Conservation (phyloP, 2,113 vertebrate genomes). For the Ammodytes marinus region DNA sequence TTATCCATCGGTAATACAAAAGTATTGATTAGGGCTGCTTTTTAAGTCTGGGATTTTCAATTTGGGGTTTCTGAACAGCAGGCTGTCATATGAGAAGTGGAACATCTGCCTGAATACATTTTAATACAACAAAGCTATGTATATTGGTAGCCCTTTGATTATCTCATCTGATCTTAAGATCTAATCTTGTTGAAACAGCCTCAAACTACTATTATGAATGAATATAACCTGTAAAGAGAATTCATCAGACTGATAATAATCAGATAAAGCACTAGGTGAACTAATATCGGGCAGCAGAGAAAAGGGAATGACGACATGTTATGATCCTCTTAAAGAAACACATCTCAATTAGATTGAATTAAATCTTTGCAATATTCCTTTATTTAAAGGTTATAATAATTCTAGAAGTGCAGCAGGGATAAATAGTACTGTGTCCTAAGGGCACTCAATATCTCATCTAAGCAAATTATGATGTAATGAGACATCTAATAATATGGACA, state of each 20-base stretch:
- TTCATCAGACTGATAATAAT: neutral
- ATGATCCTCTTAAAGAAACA: neutral
- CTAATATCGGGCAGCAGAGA: neutral
- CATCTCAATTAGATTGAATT: neutral
- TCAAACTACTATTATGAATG: neutral
- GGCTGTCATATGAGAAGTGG: neutral
- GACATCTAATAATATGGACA: constrained; percentile 46
- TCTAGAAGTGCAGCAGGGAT: constrained; percentile 13
- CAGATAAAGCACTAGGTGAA: constrained; percentile 4
- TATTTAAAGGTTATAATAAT: constrained; percentile 38
- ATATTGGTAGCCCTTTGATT: neutral
- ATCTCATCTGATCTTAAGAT: neutral
- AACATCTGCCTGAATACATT: neutral
- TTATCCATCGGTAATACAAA: constrained; percentile 9
- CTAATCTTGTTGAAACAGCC: neutral
- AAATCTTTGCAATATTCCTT: constrained; percentile 23
- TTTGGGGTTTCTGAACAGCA: neutral
- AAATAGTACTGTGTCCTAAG: constrained; percentile 23
- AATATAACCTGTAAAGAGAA: neutral
- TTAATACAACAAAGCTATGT: neutral
- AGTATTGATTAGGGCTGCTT: constrained; percentile 14
- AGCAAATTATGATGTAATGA: constrained; percentile 13
- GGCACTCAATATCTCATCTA: constrained; percentile 27
- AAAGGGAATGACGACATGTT: neutral
- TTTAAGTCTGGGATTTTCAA: neutral